Conservation (phyloP, 2,113 vertebrate species). For the Xiphophorus maculatus region DNA sequence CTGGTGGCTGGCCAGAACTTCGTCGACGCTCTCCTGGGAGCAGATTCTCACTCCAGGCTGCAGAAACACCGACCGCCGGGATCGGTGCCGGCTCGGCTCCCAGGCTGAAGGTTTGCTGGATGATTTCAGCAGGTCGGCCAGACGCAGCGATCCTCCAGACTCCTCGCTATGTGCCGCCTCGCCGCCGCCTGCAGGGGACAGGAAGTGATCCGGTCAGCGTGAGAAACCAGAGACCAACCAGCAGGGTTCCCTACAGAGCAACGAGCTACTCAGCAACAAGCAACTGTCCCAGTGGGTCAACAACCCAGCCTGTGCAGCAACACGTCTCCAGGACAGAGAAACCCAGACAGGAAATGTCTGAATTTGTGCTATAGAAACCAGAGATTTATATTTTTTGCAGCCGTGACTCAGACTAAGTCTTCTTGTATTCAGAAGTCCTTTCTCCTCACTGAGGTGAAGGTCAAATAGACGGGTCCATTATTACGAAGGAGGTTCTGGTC, state of each 20-base stretch:
- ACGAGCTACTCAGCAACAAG: too few relatives aligned
- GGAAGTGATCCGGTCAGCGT: neutral
- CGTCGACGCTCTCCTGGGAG: conserved; percentile 86
- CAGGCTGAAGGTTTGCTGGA: conserved; percentile 6
- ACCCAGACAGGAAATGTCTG: too few relatives aligned
- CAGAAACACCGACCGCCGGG: conserved; percentile 85
- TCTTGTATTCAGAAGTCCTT: too few relatives aligned
- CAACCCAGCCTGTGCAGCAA: too few relatives aligned
- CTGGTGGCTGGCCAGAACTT: conserved; percentile 88
- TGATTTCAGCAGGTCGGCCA: conserved; percentile 71
- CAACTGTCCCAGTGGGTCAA: neutral
- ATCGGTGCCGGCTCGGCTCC: conserved; percentile 76
- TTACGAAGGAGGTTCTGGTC: too few relatives aligned
- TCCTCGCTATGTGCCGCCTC: conserved; percentile 62
- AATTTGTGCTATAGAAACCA: too few relatives aligned
- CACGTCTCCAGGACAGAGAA: too few relatives aligned
- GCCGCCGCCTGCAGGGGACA: conserved; percentile 65
- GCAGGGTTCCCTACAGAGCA: neutral
- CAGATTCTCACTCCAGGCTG: conserved; percentile 88
- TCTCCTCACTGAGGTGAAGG: too few relatives aligned
- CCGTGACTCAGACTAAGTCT: too few relatives aligned
- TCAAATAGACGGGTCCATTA: too few relatives aligned
- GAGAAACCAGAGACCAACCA: neutral
- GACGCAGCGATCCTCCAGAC: conserved; percentile 61
- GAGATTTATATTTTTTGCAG: too few relatives aligned